These are phyloP conservation scores for human DNA, from an alignment of 2,113 vertebrate genomes.

Conservation along the genomic window DNA sequence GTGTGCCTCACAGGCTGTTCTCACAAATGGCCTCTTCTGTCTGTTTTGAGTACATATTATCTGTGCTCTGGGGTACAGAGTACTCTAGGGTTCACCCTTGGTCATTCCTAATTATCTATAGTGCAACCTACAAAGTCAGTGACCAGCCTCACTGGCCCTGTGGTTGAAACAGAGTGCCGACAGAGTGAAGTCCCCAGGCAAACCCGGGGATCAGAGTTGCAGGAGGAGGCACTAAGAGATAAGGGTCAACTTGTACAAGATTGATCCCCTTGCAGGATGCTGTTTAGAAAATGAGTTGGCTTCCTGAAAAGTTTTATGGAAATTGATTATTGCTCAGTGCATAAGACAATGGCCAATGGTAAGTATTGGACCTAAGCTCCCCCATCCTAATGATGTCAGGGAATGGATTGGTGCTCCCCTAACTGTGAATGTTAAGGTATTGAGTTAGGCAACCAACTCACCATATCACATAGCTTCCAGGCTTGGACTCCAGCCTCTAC, in stretches of 20 bases:
- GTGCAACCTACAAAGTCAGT: background rate
- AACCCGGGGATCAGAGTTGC: background rate
- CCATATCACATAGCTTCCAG: background rate
- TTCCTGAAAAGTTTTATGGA: background rate
- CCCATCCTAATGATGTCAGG: background rate
- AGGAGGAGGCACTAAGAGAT: background rate
- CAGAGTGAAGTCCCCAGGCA: background rate
- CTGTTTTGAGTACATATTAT: background rate
- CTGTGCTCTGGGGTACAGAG: background rate
- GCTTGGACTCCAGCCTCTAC: background rate
- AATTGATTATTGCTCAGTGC: background rate
- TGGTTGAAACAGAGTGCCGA: background rate
- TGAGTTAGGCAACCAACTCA: background rate
- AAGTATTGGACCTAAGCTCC: background rate
- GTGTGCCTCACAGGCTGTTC: background rate
- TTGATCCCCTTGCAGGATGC: background rate
- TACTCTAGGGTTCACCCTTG: background rate
- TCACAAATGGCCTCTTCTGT: background rate
- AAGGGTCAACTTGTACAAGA: background rate
- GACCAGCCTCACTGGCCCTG: background rate
- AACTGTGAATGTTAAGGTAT: background rate
- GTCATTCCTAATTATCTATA: background rate
- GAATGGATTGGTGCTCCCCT: background rate
- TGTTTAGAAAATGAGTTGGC: background rate
- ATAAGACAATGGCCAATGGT: background rate